Base-by-base conservation (phyloP, 2,888 invertebrate species). In the Diaphora mendica region DNA sequence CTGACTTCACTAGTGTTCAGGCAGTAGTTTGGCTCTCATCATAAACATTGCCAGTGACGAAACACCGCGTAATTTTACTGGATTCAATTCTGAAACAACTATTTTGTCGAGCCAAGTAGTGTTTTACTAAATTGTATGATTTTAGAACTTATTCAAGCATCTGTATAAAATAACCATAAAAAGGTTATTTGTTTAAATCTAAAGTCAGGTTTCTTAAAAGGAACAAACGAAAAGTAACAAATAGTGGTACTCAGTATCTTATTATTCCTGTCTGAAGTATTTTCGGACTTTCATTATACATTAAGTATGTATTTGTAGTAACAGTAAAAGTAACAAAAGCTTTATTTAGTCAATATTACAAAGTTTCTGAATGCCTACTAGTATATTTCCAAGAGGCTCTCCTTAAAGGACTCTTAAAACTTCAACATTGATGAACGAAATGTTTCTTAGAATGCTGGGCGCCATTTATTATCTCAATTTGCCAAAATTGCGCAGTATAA, bases 271-370 rank as follows among this genome's bases (percentile, higher is more conserved):
- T 17, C 30, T 30, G 17, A 62, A 62, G 62, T 62, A 62, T 62
- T 17, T 62, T 62, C 2, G 15, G 62, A 30, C 17, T 62, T 17
- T 62, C 62, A 4, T 26, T 59, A 51, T 30, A 39, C 35, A 55
- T 11, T 64, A 3, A 44, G 30, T 35, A 23, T 70, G 15, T 42
- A 13, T 62, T 62, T 62, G 62, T 7, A 4, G 17, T 30, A 30
- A 62, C 62, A 62, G 30, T 62, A 17, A 30, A 62, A 62, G 62
- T 30, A 62, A 30, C 30, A 62, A 30, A 62, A 17, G 30, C 62
- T 62, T 62, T 30, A 62, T 62, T 62, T 30, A 62, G 62, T 62
- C 30, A 62, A 62, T 62, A 62, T n/a, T 30, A 62, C 30, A 30
- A 62, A 62, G 62, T 62, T 59, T 59, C 62, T 15, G 30, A 30